Base-by-base conservation (phyloP, 2,888 invertebrate genomes). In the Laothoe populi region DNA sequence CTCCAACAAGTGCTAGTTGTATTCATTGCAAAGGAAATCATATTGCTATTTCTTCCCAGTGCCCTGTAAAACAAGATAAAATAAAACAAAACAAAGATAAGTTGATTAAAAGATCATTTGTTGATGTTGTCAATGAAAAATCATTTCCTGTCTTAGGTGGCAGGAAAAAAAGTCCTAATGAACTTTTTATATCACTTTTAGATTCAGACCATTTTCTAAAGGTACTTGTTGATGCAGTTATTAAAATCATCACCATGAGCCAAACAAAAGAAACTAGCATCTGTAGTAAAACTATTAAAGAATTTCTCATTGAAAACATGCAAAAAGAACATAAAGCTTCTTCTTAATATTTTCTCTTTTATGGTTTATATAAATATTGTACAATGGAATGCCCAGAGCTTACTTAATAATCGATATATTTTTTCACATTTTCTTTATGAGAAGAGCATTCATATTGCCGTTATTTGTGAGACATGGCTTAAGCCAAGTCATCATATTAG, bases 321-420 rank as follows among this genome's bases (percentile, higher is more conserved):
- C 49, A 16, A 16, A 16, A 38, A 26, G 11, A 53, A 45, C 35
- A 24, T 23, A 46, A 46, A 21, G 11, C 11, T 21, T 21, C 44
- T 10, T n/a, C n/a, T n/a, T n/a, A n/a, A n/a, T n/a, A n/a, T n/a
- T n/a, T n/a, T n/a, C n/a, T n/a, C n/a, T n/a, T 23, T 26, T 49
- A 64, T 62, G 62, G 62, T 62, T 45, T 26, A 7, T 44, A 19
- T 59, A 45, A 64, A 64, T 42, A 60, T 64, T 19, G 16, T 63
- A 26, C 64, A 64, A 38, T 64, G 60, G 60, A 64, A 64, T 44
- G 60, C 62, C n/a, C 64, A 64, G 44, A 62, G 60, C 38, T 16
- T 62, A 46, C 13, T 19, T 1, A 60, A 45, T 60, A 64, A 64
- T 45, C 40, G 45, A 35, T 13, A 38, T 58, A n/a, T 42, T 11